These are phyloP conservation scores for Pollenia amentaria DNA, from an alignment of 2,888 invertebrate genomes.

Conservation along the genomic window DNA sequence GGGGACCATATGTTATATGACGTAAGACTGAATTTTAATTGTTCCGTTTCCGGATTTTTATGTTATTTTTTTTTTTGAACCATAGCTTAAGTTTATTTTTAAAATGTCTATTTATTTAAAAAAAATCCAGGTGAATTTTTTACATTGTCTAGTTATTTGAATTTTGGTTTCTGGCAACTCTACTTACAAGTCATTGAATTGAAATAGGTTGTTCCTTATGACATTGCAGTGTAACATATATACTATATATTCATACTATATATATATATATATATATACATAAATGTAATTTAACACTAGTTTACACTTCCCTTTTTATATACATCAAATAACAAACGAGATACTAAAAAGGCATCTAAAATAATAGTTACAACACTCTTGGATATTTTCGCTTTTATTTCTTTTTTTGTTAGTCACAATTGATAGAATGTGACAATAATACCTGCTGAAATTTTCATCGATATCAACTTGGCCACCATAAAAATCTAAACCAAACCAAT, in stretches of 20 bases:
- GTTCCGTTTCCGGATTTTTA: no score
- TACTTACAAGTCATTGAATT: no score
- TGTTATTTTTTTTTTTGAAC: no score
- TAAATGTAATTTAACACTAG: conserved; percentile 15
- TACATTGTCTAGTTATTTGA: no score
- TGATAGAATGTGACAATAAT: conserved; percentile 43
- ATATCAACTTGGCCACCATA: conserved; percentile 33
- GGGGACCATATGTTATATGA: no score
- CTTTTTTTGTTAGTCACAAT: background rate
- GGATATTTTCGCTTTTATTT: background rate
- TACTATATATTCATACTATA: background rate
- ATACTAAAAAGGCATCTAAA: background rate
- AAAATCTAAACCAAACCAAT: conserved; percentile 21
- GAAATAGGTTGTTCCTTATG: background rate
- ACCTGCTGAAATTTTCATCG: conserved; percentile 29
- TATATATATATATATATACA: no score
- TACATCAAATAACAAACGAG: background rate
- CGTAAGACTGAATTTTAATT: no score
- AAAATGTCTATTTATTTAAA: no score
- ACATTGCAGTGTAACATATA: background rate
- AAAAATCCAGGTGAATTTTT: no score
- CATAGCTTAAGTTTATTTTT: no score
- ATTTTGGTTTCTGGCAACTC: no score
- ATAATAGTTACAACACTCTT: no score
- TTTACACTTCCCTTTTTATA: conserved; percentile 20